These are phyloP conservation scores for Tethea ocularis DNA, from an alignment of 2,888 invertebrate genomes.

Conservation along the genomic window DNA sequence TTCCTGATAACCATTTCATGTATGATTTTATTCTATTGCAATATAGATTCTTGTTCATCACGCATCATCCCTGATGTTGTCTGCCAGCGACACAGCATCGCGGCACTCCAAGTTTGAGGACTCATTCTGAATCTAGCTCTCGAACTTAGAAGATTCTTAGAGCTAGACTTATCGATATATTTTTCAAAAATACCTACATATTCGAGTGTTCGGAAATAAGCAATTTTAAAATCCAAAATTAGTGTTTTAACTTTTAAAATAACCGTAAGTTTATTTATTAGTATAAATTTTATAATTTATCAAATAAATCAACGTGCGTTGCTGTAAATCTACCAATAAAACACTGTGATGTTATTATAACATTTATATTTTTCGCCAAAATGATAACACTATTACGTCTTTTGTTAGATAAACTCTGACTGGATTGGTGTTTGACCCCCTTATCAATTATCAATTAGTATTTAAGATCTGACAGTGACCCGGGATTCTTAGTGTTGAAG, in stretches of 20 bases:
- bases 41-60: not conserved
- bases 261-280: too few relatives aligned
- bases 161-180: not conserved
- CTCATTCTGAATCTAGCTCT: not conserved
- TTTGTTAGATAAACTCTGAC: conserved; percentile 4
- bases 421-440: conserved; percentile 7
- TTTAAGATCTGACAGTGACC: conserved; percentile 32
- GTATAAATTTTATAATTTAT: too few relatives aligned
- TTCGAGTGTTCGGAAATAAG: not conserved
- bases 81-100: too few relatives aligned
- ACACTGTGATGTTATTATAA: not conserved
- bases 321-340: too few relatives aligned
- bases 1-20: too few relatives aligned
- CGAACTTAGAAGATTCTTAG: not conserved
- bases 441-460: conserved; percentile 29
- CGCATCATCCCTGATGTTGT: not conserved
- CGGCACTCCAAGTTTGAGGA: not conserved
- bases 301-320: too few relatives aligned
- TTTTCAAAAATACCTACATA: not conserved
- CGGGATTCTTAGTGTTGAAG: not conserved
- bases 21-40: too few relatives aligned
- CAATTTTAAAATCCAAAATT: not conserved
- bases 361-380: not conserved
- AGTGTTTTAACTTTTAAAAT: too few relatives aligned
- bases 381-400: not conserved